A percentile compares a stretch with the other conserved stretches of the same genome.
Conservation (phyloP, 1,140 invertebrate species). For the Bombus sylvicola region DNA sequence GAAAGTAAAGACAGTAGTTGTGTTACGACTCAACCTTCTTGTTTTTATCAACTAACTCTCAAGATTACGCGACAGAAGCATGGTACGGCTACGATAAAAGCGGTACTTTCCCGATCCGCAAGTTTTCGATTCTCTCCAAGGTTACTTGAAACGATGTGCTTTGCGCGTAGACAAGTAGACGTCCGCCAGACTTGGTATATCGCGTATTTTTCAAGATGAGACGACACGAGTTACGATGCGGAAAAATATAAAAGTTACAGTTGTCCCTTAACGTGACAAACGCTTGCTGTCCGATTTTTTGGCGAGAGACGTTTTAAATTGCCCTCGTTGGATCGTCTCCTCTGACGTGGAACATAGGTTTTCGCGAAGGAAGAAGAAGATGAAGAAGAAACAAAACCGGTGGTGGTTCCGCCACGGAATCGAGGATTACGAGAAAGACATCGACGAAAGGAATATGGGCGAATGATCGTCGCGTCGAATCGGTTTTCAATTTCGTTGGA, state of each 20-base stretch:
- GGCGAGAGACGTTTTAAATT: background rate
- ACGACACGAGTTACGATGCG: background rate
- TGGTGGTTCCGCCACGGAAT: background rate
- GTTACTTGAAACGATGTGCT: background rate
- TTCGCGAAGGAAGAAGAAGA: background rate
- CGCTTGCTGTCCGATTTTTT: background rate
- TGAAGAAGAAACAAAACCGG: background rate
- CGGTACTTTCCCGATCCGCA: background rate
- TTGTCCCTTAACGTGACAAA: background rate
- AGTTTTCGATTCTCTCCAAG: background rate
- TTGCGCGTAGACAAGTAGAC: background rate
- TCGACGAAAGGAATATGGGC: constrained; percentile 15
- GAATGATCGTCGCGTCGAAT: background rate
- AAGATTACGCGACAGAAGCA: no score
- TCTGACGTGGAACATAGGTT: background rate
- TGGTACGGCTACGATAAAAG: background rate
- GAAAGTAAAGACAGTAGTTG: no score
- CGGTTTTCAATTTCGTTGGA: constrained; percentile 4
- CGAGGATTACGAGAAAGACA: constrained; percentile 12
- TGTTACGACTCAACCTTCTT: no score
- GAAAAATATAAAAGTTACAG: background rate
- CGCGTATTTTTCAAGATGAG: background rate
- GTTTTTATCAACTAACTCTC: no score
- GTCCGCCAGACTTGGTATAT: background rate
- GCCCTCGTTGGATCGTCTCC: constrained; percentile 1